Base-by-base conservation (phyloP, 2,797 vertebrate species). In the Acanthurus lineatus region DNA sequence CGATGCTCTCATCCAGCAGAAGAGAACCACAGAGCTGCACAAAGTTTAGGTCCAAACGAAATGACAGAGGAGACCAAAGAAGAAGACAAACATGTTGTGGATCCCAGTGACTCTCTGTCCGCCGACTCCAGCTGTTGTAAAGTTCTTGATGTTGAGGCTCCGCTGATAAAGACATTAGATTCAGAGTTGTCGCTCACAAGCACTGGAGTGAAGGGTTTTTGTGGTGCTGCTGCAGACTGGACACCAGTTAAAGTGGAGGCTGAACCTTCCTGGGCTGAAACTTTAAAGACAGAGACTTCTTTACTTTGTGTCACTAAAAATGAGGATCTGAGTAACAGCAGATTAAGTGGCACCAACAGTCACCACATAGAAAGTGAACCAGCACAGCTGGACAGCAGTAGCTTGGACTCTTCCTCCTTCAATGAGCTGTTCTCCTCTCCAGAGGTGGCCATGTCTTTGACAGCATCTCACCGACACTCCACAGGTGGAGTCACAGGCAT, bases 391-490 rank as follows among this genome's bases (percentile, higher is more conserved):
- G 73, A 84, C 19, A n/a, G 22, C 10, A 25, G 32, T 19, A 72
- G 60, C 69, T 72, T 78, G 9, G 83, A 85, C 52, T 70, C 61
- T 4, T 52, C 67, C 19, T 77, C 77, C n/a, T 76, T 85, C 1
- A 74, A 85, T n/a, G 74, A 81, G 6, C 28, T 85, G 19, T 81
- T 88, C 48, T 83, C 64, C 25, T 80, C 77, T 11, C 64, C 83
- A 0, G 83, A 85, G 45, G 63, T 76, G 48, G 71, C 71, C 11
- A 20, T 20, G 51, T 71, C 73, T 25, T 51, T 77, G 35, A 61
- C 22, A 8, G 64, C 22, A 15, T 45, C 48, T 17, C 35, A 67
- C 11, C 76, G 3, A 67, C 49, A 16, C 53, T 75, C 62, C 61
- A 35, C 60, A 35, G 42, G 58, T 3, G 35, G 10, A 14, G 15